phyloP scores from a whole-genome alignment of 2,113 vertebrate genomes.

The Petroica traversi region DNA sequence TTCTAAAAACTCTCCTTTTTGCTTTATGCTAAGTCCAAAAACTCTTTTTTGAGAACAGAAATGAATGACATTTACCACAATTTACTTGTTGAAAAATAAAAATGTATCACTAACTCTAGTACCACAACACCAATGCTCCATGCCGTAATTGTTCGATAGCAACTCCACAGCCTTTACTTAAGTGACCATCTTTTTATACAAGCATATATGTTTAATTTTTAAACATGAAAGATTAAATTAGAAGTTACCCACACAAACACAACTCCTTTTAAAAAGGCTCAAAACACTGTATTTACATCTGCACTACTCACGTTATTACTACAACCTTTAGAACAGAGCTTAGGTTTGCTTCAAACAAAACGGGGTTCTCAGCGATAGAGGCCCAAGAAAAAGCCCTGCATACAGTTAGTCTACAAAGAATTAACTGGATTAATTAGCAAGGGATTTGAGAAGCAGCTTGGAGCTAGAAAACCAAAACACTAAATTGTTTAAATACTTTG shows the following conservation, averaged over 20 bases:
- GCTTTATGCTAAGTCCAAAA: neutral
- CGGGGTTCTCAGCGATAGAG: conserved; percentile 63
- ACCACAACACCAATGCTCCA: neutral
- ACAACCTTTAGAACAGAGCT: conserved; percentile 65
- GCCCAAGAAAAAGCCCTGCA: conserved; percentile 75
- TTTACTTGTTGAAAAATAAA: neutral
- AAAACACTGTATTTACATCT: conserved; percentile 70
- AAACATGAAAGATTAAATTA: conserved; percentile 46
- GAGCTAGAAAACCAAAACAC: conserved; percentile 85
- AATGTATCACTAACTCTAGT: neutral
- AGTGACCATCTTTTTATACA: neutral
- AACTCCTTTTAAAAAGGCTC: conserved; percentile 26
- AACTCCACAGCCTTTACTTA: neutral
- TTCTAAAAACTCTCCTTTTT: neutral
- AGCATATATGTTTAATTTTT: conserved; percentile 17
- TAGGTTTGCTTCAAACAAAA: conserved; percentile 75
- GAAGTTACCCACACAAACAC: conserved; percentile 29
- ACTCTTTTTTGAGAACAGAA: neutral
- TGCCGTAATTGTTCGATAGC: neutral
- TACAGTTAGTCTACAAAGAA: conserved; percentile 84
- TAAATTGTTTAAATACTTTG: conserved; percentile 89
- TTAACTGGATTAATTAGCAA: conserved; percentile 88
- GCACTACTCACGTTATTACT: conserved; percentile 68
- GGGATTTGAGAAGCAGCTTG: conserved; percentile 84
- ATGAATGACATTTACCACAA: neutral